Evolutionary conservation across 2,888 invertebrate species (phyloP), one percentile per base, ranked within the genome.

Genomic region (Sclerodermus sp.): DNA sequence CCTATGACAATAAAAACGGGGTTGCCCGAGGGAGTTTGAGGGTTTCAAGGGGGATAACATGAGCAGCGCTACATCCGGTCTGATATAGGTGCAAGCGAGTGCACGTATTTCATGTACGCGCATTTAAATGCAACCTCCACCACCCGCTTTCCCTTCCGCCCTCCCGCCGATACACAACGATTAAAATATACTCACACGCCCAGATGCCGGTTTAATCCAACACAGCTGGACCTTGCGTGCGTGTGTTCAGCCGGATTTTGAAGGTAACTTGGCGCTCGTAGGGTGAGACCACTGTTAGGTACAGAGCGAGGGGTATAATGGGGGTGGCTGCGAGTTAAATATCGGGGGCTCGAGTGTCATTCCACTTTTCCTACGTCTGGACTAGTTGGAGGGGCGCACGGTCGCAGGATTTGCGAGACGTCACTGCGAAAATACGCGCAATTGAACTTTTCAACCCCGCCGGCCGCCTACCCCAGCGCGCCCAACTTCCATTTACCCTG

Each of bases 391-490:
- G 62, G 60, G 62, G 57, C 58, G 57, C 44, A 57, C 47, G 62
- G 60, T 67, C 49, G 71, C 67, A 69, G 71, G 71, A 73, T 74
- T 71, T 72, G 71, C 69, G 73, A 73, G 70, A 74, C 71, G 74
- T 71, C 71, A 70, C 66, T 67, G 66, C 68, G 70, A 77, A 76
- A 76, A 75, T 73, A 76, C 76, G 76, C 74, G 76, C 77, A 76
- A 77, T 77, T 77, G 74, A 76, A 77, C 77, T 76, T 76, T 76
- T 73, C 76, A 74, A 73, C 71, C 73, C 70, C 55, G 49, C 44
- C 37, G 39, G 34, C 36, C 41, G 18, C 55, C 47, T n/a, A n/a
- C n/a, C n/a, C n/a, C n/a, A n/a, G n/a, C n/a, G n/a, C n/a, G n/a
- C 61, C 41, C 44, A 55, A 51, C 55, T 58, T 57, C 65, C 64